Base-by-base conservation (phyloP, 92 coral and sea anemone species). In the Phenganax marumi region DNA sequence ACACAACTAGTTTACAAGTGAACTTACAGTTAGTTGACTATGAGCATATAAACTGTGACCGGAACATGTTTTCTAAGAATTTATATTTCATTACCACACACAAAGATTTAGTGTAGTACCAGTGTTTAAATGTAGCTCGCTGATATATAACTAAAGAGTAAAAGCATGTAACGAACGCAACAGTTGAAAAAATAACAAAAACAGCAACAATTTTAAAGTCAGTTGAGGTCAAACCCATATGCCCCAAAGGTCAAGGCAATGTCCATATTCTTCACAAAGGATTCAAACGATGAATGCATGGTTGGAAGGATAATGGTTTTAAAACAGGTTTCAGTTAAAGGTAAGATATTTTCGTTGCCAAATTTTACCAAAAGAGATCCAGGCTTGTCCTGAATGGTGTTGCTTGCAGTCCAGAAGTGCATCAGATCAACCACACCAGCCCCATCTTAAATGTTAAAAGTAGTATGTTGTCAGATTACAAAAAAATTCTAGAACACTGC, bases 231-330 rank as follows among this genome's bases (percentile, higher is more conserved):
- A 68, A 87, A 88, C 62, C 85, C 87, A 64, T 48, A 50, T 23
- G 91, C 81, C 43, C 90, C 90, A 84, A 77, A 88, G 64, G 75
- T 84, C 56, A 88, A 70, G 49, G 91, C 88, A 51, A 88, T 84
- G 85, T 88, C 91, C 85, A 84, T 87, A 65, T 84, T 84, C 68
- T 74, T 84, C 62, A 53, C 79, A 52, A 84, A 88, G 8, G 64
- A 43, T 26, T 79, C 74, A 64, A 84, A 88, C 8, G 49, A 52
- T 54, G 62, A 8, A 64, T 88, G 86, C 68, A 70, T 48, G 12
- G 85, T 88, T 21, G 91, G 91, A 47, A 88, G 91, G 1, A 84
- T 74, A 48, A 84, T 84, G 21, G 88, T 60, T 39, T 71, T 80
- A 68, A 88, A 88, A 65, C 90, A 88, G 14, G 90, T 87, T 73